phyloP scores from a whole-genome alignment of 2,113 vertebrate species.

The Lycaon pictus region DNA sequence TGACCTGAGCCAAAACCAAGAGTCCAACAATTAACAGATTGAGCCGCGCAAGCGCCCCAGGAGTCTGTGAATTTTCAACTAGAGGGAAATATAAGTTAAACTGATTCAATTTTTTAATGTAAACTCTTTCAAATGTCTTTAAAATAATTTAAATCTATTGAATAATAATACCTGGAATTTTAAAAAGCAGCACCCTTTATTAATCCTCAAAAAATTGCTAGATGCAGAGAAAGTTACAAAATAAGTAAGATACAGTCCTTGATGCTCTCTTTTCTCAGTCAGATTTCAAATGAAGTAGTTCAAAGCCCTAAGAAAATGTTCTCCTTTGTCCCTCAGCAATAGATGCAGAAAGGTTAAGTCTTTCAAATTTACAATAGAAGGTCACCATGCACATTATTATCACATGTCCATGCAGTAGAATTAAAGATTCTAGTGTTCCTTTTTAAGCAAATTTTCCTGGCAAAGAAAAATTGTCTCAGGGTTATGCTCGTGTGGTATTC shows the following conservation, averaged over 20 bases:
- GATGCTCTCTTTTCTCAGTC: neutral
- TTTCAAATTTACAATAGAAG: constrained; percentile 6
- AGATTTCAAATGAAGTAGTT: constrained; percentile 40
- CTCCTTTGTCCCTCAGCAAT: neutral
- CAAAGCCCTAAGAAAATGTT: constrained; percentile 40
- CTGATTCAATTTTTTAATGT: neutral
- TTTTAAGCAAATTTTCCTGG: constrained; percentile 19
- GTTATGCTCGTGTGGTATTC: neutral
- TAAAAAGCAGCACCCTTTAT: neutral
- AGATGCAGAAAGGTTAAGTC: neutral
- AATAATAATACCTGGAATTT: neutral
- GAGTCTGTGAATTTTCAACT: constrained; percentile 21
- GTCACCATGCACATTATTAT: neutral
- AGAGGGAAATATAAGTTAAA: neutral
- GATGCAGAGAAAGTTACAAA: neutral
- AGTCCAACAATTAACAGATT: neutral
- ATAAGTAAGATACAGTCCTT: neutral
- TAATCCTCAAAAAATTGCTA: neutral
- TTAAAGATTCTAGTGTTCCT: constrained; percentile 19
- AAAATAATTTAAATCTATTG: constrained; percentile 26
- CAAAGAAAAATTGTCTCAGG: constrained; percentile 23
- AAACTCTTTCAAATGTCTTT: constrained; percentile 15
- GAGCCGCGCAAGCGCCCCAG: neutral
- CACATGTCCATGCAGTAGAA: neutral
- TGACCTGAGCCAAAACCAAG: neutral